Conservation (phyloP, 23 tunicate species). For the Ascidia mentula region DNA sequence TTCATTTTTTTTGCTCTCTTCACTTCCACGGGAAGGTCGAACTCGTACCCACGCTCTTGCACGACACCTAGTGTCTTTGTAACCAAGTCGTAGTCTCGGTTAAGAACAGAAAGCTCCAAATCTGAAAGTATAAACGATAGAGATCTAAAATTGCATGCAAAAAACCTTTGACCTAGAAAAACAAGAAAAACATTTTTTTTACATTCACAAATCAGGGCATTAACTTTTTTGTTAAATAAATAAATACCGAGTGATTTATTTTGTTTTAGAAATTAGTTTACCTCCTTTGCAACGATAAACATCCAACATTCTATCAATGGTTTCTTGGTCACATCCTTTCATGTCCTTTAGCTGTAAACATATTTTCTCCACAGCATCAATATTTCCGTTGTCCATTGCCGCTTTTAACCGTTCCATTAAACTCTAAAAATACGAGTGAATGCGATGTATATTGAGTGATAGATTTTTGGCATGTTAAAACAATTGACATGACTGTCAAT, state of each 20-base stretch:
- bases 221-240: no score
- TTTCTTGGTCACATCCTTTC: slow-evolving; percentile 62
- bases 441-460: no score
- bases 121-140: no score
- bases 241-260: no score
- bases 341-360: slow-evolving; percentile 37
- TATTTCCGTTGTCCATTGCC: slow-evolving; percentile 49
- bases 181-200: no score
- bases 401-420: slow-evolving; percentile 29
- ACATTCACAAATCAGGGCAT: no score
- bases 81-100: slow-evolving; percentile 45
- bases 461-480: no score
- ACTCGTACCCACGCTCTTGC: slow-evolving; percentile 33
- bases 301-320: slow-evolving; percentile 59
- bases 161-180: no score
- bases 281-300: slow-evolving; percentile 61
- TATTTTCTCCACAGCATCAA: slow-evolving; percentile 29
- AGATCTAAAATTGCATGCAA: no score
- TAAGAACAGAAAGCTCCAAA: slow-evolving; percentile 45
- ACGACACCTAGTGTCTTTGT: slow-evolving; percentile 20
- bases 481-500: no score
- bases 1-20: slow-evolving; percentile 55
- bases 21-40: slow-evolving; percentile 43
- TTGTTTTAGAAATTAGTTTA: no score
- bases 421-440: neutral